These are phyloP conservation scores for Recurvirostra avosetta DNA, from an alignment of 2,113 vertebrate species.

Conservation along the genomic window DNA sequence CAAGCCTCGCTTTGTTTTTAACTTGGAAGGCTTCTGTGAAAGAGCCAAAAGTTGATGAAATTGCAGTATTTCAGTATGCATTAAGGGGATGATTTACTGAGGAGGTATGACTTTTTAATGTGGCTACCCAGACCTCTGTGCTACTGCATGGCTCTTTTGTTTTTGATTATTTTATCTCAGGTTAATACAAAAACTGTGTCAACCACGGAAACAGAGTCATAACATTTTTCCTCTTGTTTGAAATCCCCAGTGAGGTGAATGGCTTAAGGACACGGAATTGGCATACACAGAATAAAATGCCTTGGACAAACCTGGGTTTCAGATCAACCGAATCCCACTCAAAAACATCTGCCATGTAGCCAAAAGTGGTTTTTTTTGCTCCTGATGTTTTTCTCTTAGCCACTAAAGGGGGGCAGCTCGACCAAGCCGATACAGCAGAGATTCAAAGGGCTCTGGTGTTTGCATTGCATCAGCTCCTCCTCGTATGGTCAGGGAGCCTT, in stretches of 20 bases:
- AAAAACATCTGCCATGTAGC: not conserved
- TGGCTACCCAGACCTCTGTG: not conserved
- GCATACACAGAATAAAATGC: not conserved
- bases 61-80: not conserved
- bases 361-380: not conserved
- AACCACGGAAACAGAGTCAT: not conserved
- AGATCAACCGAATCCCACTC: not conserved
- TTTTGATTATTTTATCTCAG: not conserved
- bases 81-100: not conserved
- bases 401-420: not conserved
- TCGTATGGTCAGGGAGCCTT: not conserved
- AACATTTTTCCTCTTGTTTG: not conserved
- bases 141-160: not conserved
- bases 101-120: not conserved
- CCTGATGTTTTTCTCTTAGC: accelerated
- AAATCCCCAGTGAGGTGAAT: not conserved
- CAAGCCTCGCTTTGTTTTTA: not conserved
- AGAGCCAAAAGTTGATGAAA: not conserved
- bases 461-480: not conserved
- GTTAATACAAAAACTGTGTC: not conserved
- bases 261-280: not conserved
- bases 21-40: not conserved
- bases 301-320: not conserved
- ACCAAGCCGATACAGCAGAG: not conserved
- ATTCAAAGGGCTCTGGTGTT: not conserved